Conservation (phyloP, 1,140 invertebrate species). For the Aphidius ervi region DNA sequence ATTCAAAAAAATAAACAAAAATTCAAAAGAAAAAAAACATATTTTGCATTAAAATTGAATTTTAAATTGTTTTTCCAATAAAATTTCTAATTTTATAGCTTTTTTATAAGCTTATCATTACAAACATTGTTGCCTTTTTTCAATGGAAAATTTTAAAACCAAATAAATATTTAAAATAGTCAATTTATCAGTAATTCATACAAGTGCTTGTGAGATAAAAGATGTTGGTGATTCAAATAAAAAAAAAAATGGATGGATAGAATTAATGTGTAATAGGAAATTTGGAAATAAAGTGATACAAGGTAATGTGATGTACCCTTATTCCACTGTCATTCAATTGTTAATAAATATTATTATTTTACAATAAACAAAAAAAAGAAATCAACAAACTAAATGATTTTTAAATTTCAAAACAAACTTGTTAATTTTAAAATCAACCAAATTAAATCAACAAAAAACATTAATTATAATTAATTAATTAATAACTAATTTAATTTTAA, state of each 20-base stretch:
- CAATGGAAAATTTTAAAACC: too few relatives aligned
- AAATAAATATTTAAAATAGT: not conserved
- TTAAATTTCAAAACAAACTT: not conserved
- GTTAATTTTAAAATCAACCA: slow-evolving; percentile 5
- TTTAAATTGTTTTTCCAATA: not conserved
- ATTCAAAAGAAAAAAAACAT: slow-evolving; percentile 13
- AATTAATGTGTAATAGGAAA: too few relatives aligned
- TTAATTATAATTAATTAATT: slow-evolving; percentile 18
- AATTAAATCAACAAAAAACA: not conserved
- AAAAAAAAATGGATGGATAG: too few relatives aligned
- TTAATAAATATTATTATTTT: slow-evolving; percentile 2
- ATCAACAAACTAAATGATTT: slow-evolving; percentile 16
- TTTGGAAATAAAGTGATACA: too few relatives aligned
- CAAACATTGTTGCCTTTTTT: too few relatives aligned
- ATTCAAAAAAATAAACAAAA: too few relatives aligned
- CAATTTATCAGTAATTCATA: not conserved
- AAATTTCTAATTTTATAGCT: not conserved
- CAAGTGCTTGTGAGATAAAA: too few relatives aligned
- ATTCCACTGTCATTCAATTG: not conserved
- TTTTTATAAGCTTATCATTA: too few relatives aligned
- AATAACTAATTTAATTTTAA: slow-evolving; percentile 28
- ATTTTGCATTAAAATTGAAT: slow-evolving; percentile 4
- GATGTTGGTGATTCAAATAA: too few relatives aligned
- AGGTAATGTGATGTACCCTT: not conserved
- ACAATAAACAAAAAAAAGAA: slow-evolving; percentile 20